Conservation (phyloP, 1,140 invertebrate species). For the Aphis gossypii region DNA sequence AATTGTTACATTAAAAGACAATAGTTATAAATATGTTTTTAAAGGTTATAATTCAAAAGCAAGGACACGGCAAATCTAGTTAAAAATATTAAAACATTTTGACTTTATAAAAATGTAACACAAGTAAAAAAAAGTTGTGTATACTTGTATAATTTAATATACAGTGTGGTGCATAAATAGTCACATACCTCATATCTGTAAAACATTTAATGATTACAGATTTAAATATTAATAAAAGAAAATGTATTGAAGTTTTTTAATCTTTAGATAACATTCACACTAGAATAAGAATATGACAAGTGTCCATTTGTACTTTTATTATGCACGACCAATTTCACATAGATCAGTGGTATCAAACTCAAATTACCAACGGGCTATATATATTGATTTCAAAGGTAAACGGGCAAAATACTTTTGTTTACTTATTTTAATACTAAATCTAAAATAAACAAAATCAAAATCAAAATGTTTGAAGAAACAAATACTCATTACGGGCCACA, state of each 20-base stretch:
- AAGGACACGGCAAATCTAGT: slow-evolving; percentile 44
- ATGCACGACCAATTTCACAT: no score
- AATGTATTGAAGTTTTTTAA: background rate
- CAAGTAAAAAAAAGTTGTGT: background rate
- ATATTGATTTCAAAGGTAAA: no score
- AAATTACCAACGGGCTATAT: no score
- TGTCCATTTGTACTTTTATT: background rate
- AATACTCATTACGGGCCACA: no score
- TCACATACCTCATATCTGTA: background rate
- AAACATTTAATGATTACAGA: background rate
- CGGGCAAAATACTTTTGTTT: no score
- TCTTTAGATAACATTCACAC: background rate
- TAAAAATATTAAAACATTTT: slow-evolving; percentile 36
- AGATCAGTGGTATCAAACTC: no score
- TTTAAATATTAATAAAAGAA: background rate
- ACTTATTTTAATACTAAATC: no score
- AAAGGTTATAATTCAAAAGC: slow-evolving; percentile 22
- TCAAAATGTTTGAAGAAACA: no score
- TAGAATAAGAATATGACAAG: background rate
- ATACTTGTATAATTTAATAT: background rate
- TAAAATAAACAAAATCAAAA: no score
- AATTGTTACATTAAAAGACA: slow-evolving; percentile 5
- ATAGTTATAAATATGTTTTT: background rate
- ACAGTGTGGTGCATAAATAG: background rate
- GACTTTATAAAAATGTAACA: slow-evolving; percentile 24